These are phyloP conservation scores for Podocnemis expansa DNA, from an alignment of 2,113 vertebrate genomes.

Conservation along the genomic window DNA sequence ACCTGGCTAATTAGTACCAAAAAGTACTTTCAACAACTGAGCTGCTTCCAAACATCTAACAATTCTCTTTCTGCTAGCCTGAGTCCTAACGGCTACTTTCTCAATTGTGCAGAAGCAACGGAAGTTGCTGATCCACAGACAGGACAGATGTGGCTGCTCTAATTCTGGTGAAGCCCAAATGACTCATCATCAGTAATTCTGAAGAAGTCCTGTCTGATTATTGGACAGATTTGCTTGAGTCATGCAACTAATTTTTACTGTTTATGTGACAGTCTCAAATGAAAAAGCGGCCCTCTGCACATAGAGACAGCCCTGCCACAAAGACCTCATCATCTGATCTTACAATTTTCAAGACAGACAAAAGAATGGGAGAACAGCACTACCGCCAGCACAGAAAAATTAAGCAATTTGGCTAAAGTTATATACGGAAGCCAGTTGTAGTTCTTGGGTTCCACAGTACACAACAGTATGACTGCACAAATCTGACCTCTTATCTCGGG, in stretches of 20 bases:
- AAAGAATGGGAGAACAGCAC: not conserved
- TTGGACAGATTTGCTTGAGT: not conserved
- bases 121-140: not conserved
- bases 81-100: not conserved
- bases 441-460: not conserved
- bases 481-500: not conserved
- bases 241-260: not conserved
- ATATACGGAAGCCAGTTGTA: not conserved
- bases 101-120: not conserved
- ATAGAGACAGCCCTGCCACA: accelerated
- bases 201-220: not conserved
- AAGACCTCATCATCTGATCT: not conserved
- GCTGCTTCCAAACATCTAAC: not conserved
- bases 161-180: not conserved
- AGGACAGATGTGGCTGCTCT: not conserved
- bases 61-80: not conserved
- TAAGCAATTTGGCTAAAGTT: not conserved
- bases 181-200: not conserved
- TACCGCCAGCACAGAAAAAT: not conserved
- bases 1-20: not conserved
- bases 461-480: not conserved
- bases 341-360: not conserved
- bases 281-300: accelerated
- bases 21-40: not conserved
- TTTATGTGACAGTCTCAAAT: not conserved